Percentiles rank a stretch among this genome's conserved stretches.
Conservation (phyloP, 2,888 invertebrate species). For the Drosophila meridiana region DNA sequence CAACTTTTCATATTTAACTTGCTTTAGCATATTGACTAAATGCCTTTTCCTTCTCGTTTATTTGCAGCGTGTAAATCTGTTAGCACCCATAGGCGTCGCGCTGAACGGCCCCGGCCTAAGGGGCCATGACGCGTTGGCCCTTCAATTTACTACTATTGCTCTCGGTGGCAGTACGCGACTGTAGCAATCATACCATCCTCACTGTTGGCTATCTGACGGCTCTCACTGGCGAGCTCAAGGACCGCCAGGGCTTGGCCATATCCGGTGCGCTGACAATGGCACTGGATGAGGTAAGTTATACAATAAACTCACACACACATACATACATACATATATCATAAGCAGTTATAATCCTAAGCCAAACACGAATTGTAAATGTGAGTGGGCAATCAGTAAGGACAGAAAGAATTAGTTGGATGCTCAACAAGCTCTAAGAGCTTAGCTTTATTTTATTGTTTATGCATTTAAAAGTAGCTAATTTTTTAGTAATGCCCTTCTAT, state of each 20-base stretch:
- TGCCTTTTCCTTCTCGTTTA: conserved; percentile 9
- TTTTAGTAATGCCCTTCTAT: background rate
- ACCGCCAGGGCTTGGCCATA: conserved; percentile 93
- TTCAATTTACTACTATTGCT: conserved; percentile 88
- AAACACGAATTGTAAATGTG: background rate
- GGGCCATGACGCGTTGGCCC: conserved; percentile 86
- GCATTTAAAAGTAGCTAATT: background rate
- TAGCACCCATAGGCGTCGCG: conserved; percentile 86
- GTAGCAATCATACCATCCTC: conserved; percentile 86
- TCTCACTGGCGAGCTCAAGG: conserved; percentile 90
- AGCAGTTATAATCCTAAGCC: conserved; percentile 3
- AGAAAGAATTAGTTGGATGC: background rate
- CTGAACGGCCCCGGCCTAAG: conserved; percentile 87
- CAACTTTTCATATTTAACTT: background rate
- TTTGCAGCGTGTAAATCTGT: conserved; percentile 85
- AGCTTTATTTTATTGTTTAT: background rate
- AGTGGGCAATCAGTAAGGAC: background rate
- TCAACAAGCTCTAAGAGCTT: background rate
- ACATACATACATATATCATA: background rate
- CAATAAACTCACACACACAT: background rate
- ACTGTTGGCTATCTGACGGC: conserved; percentile 95
- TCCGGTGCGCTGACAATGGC: conserved; percentile 97
- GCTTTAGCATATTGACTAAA: conserved; percentile 3
- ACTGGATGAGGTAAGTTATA: conserved; percentile 89
- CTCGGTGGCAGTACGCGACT: conserved; percentile 87